A percentile compares a stretch with the other conserved stretches of the same genome.
Evolutionary conservation across 2,888 invertebrate species (phyloP).

Genomic region (Atethmia centrago): DNA sequence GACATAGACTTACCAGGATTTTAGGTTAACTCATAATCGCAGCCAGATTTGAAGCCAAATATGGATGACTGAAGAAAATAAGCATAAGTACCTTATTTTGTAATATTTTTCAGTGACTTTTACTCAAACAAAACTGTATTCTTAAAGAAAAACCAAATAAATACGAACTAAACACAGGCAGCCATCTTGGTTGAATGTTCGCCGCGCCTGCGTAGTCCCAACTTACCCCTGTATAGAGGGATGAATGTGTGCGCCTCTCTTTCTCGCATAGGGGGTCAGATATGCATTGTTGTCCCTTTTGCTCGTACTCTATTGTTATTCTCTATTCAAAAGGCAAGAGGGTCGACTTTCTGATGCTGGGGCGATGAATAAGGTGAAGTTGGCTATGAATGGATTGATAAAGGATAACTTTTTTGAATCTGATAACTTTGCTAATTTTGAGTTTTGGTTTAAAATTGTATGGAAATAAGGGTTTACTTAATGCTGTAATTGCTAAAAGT

Average conservation of each 20-base stretch:
- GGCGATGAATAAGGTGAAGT: constrained; percentile 77
- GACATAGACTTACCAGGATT: constrained; percentile 52
- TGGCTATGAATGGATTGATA: constrained; percentile 66
- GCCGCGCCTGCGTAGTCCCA: constrained; percentile 80
- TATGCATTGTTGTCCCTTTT: constrained; percentile 68
- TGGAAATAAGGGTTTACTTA: neutral
- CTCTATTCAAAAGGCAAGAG: constrained; percentile 78
- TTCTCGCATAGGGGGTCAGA: constrained; percentile 57
- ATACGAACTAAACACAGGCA: constrained; percentile 78
- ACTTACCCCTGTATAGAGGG: constrained; percentile 79
- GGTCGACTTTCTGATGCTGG: constrained; percentile 79
- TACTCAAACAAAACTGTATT: neutral
- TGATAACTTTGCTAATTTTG: neutral
- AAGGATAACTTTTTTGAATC: constrained; percentile 23
- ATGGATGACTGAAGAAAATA: neutral
- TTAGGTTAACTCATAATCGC: constrained; percentile 12
- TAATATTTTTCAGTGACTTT: neutral
- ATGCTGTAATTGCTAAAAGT: too few species aligned
- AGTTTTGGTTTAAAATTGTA: neutral
- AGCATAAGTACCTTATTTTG: neutral
- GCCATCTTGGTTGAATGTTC: constrained; percentile 86
- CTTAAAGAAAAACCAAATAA: constrained; percentile 67
- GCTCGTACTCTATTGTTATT: constrained; percentile 76
- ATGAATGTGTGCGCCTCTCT: constrained; percentile 72
- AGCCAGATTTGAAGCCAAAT: neutral